A percentile compares a stretch with the other conserved stretches of the same genome.
These are phyloP conservation scores for Dissostichus mawsoni DNA, from an alignment of 2,113 vertebrate genomes.

Conservation along the genomic window DNA sequence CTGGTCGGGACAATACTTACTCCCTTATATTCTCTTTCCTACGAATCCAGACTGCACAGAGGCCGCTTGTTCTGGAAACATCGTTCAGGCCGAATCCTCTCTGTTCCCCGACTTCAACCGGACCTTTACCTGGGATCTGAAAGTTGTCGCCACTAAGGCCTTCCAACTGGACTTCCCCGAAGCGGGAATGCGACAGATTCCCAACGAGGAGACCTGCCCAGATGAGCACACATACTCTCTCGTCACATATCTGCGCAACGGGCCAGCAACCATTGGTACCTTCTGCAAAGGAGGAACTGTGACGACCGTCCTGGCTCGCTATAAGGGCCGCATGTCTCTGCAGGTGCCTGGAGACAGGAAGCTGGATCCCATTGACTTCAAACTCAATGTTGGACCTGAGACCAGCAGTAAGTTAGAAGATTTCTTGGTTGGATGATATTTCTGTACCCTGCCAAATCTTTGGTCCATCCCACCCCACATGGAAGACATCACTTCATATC, in stretches of 20 bases:
- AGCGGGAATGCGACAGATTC: constrained; percentile 86
- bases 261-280: constrained; percentile 82
- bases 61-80: constrained; percentile 79
- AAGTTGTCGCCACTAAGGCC: constrained; percentile 66
- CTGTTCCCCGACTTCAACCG: constrained; percentile 86
- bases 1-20: neutral
- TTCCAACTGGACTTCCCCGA: constrained; percentile 88
- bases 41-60: constrained; percentile 86
- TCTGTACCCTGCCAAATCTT: neutral
- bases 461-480: neutral
- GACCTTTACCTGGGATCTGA: constrained; percentile 90
- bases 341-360: constrained; percentile 42
- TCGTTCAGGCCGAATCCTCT: constrained; percentile 78
- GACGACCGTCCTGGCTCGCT: constrained; percentile 81
- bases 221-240: constrained; percentile 85
- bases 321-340: constrained; percentile 58
- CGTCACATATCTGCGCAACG: constrained; percentile 64
- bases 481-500: neutral
- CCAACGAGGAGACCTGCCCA: constrained; percentile 78
- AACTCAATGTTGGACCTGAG: constrained; percentile 82
- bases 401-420: constrained; percentile 85
- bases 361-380: constrained; percentile 83
- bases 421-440: neutral
- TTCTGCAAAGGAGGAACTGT: constrained; percentile 91
- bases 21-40: neutral